Evolutionary conservation across 2,113 vertebrate genomes (phyloP).

Genomic region (Vicugna pacos): DNA sequence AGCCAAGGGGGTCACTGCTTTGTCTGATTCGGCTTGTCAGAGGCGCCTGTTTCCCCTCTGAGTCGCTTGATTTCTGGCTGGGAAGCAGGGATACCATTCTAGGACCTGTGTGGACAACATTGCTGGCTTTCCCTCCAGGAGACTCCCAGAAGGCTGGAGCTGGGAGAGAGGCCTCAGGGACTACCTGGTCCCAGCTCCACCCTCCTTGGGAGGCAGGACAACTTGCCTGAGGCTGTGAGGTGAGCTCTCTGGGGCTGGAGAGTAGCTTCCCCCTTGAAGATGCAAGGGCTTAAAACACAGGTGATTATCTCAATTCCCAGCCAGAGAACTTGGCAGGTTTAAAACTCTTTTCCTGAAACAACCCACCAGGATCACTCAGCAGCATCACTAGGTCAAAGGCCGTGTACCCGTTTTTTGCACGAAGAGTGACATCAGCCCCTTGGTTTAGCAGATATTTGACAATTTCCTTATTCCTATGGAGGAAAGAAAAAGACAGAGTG

Average conservation of each 20-base stretch:
- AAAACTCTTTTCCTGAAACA: neutral
- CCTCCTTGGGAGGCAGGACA: neutral
- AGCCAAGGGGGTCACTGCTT: neutral
- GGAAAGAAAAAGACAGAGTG: slow-evolving; percentile 59
- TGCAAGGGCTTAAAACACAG: neutral
- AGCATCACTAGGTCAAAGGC: slow-evolving; percentile 99
- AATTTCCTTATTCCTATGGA: slow-evolving; percentile 94
- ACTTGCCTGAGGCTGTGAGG: too few species aligned
- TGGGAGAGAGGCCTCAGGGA: neutral
- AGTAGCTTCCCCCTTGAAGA: neutral
- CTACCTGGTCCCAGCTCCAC: neutral
- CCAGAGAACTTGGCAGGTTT: accelerated
- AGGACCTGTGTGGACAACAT: neutral
- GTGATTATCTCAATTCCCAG: neutral
- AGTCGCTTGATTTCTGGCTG: neutral
- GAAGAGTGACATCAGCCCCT: slow-evolving; percentile 95
- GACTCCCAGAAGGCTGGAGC: neutral
- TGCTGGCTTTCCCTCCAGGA: neutral
- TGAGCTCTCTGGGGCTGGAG: neutral
- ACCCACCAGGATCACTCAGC: slow-evolving; percentile 95
- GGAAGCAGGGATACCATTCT: neutral
- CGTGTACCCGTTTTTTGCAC: slow-evolving; percentile 97
- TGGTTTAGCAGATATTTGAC: slow-evolving; percentile 96
- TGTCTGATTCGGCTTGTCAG: neutral
- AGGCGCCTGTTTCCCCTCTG: neutral